Evolutionary conservation across 2,113 vertebrate genomes (phyloP).

Genomic region (Chrysemys picta): DNA sequence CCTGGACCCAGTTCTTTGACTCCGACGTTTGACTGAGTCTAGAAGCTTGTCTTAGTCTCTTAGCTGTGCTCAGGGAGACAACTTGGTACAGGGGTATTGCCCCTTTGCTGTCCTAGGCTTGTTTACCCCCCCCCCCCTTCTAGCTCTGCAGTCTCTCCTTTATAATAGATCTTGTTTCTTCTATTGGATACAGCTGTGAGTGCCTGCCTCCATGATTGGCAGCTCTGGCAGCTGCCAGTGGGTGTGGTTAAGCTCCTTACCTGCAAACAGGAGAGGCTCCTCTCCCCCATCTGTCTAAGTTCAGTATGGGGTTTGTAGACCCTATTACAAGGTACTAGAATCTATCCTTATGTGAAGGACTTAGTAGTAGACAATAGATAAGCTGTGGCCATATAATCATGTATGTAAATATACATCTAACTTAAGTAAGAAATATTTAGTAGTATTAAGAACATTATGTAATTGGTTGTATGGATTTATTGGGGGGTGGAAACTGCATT

Average conservation of each 20-base stretch:
- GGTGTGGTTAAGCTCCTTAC: background rate
- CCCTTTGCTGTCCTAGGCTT: too few species aligned
- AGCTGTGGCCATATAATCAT: background rate
- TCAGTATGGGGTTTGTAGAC: background rate
- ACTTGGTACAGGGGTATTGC: too few species aligned
- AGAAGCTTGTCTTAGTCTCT: too few species aligned
- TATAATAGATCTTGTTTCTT: background rate
- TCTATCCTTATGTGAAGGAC: background rate
- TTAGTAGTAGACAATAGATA: background rate
- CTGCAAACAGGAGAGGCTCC: background rate
- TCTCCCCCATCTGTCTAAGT: background rate
- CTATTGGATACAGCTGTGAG: background rate
- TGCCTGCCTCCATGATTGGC: background rate
- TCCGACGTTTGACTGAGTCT: too few species aligned
- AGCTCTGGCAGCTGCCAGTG: background rate
- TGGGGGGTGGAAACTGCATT: accelerated
- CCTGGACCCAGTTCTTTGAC: too few species aligned
- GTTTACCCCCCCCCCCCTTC: too few species aligned
- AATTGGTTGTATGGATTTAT: background rate
- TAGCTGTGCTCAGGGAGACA: too few species aligned
- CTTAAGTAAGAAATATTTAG: background rate
- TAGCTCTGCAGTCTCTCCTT: too few species aligned
- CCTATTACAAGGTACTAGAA: background rate
- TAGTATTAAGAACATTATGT: background rate
- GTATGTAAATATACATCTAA: background rate